Base-by-base conservation (phyloP, 2,113 vertebrate genomes). In the Microcebus lehilahytsara region DNA sequence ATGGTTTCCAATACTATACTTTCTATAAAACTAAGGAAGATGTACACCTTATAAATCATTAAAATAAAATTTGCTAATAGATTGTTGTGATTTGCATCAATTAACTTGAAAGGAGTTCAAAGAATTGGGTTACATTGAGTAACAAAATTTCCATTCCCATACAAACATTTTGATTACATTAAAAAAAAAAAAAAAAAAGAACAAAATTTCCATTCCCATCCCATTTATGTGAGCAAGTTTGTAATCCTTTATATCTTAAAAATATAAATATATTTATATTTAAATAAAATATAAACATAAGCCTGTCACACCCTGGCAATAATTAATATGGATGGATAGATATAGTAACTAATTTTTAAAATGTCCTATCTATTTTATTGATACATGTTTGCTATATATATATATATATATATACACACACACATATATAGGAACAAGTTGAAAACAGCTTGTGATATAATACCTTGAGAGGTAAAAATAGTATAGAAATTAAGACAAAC, bases 81-180 rank as follows among this genome's bases (percentile, higher is more conserved):
- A 56, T 49, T 32, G 81, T 75, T 94, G n/a, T 64, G 49, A 97
- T 74, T 95, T 89, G n/a, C 25, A 32, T 32, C 22, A 85, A 92
- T 66, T 94, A 85, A 86, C 19, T 86, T 92, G 22, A 94, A 89
- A 92, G 56, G 53, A 89, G 32, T 77, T 93, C n/a, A 91, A 89
- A 84, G 6, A 93, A 86, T 58, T 89, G 32, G 72, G 14, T 85
- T 80, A 89, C 25, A 85, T 1, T 81, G 27, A 85, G 34, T 64
- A 22, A 77, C 4, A 92, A 74, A 95, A 79, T 9, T 95, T 93
- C 11, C 49, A 95, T 88, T 91, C 17, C 13, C 10, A 88, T 83
- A n/a, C n/a, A n/a, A n/a, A n/a, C n/a, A n/a, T n/a, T n/a, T n/a
- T n/a, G n/a, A n/a, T n/a, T n/a, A n/a, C n/a, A n/a, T n/a, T n/a